Conservation (phyloP, 2,888 invertebrate genomes). For the Belgica antarctica region DNA sequence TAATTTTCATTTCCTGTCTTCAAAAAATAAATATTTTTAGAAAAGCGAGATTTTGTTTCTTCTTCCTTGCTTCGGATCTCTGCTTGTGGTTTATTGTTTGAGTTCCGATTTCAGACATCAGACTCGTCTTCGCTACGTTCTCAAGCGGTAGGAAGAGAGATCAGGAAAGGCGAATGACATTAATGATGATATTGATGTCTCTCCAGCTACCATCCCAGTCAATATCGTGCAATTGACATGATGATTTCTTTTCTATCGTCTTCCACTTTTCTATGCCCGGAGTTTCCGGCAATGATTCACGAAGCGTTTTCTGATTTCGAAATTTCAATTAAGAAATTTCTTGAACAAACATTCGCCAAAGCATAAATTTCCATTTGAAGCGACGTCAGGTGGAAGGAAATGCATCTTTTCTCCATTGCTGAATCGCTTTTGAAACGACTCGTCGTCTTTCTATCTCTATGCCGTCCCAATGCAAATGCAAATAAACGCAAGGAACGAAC, state of each 20-base stretch:
- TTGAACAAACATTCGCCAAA: neutral
- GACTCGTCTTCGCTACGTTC: neutral
- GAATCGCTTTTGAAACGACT: neutral
- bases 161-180: conserved; percentile 26
- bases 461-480: conserved; percentile 12
- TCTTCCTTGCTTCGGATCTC: neutral
- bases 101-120: conserved; percentile 18
- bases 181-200: conserved; percentile 14
- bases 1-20: conserved; percentile 31
- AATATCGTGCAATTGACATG: conserved; percentile 14
- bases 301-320: neutral
- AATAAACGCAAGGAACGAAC: conserved; percentile 16
- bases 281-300: neutral
- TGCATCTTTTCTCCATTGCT: conserved; percentile 8
- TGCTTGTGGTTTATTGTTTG: conserved; percentile 26
- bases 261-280: neutral
- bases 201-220: neutral
- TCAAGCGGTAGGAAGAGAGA: too few species aligned
- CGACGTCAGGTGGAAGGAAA: neutral
- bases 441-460: neutral
- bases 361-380: neutral
- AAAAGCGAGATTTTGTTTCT: conserved; percentile 2
- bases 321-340: conserved; percentile 7
- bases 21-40: conserved; percentile 4
- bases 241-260: neutral